Conservation (phyloP, 2,888 invertebrate species). For the Aphodius granarius region DNA sequence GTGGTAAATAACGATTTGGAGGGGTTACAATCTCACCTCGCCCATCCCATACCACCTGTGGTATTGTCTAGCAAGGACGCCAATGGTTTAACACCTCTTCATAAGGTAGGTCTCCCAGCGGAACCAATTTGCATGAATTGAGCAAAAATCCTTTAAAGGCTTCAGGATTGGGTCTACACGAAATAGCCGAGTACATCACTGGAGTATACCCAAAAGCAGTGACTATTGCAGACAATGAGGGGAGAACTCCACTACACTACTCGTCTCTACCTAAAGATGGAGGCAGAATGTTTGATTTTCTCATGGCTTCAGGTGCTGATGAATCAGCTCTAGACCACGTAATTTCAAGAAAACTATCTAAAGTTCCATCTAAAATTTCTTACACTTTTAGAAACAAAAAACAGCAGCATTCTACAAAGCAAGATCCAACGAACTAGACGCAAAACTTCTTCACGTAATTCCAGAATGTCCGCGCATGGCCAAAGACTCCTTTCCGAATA, state of each 20-base stretch:
- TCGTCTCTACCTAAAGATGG: conserved; percentile 81
- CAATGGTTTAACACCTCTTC: conserved; percentile 83
- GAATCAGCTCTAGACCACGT: conserved; percentile 84
- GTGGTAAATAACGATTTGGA: conserved; percentile 78
- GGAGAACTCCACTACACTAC: conserved; percentile 86
- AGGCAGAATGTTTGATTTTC: conserved; percentile 73
- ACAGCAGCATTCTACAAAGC: conserved; percentile 79
- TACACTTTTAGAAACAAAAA: conserved; percentile 70
- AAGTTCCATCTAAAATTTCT: neutral
- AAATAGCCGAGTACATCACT: conserved; percentile 74
- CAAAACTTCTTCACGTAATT: conserved; percentile 66
- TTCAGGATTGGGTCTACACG: conserved; percentile 76
- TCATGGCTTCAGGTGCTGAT: conserved; percentile 82
- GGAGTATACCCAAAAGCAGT: conserved; percentile 70
- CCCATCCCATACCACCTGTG: conserved; percentile 70
- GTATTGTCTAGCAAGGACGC: conserved; percentile 73
- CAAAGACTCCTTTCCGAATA: conserved; percentile 66
- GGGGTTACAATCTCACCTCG: conserved; percentile 65
- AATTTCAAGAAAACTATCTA: too few species aligned
- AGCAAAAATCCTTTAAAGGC: conserved; percentile 58
- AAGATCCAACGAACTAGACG: conserved; percentile 76
- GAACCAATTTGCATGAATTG: neutral
- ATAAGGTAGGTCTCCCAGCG: conserved; percentile 65
- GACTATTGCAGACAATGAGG: conserved; percentile 75
- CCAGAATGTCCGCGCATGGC: conserved; percentile 84